Conservation (phyloP, 53 echinoderm and acorn worm species). For the Apostichopus leukothele region DNA sequence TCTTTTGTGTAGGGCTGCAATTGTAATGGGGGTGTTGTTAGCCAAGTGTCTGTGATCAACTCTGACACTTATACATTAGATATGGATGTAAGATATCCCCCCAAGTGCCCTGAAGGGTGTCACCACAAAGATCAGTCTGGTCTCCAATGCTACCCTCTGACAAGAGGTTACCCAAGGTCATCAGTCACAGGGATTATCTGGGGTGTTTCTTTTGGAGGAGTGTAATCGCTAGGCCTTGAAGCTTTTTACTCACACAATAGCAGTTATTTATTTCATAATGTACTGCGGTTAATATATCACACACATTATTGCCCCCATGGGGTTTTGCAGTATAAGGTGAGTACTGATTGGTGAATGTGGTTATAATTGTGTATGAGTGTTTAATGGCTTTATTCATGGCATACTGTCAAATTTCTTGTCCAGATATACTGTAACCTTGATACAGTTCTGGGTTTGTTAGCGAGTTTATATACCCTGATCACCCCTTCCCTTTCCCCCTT, state of each 20-base stretch:
- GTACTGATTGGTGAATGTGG: neutral
- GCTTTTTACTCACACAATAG: neutral
- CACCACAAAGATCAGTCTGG: neutral
- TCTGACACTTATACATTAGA: neutral
- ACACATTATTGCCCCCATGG: neutral
- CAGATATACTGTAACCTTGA: too few species aligned
- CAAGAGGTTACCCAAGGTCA: neutral
- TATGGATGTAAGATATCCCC: neutral
- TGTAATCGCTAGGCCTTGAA: neutral
- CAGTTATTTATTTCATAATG: neutral
- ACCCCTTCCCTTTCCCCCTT: too few species aligned
- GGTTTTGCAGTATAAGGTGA: neutral
- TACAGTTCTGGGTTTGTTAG: too few species aligned
- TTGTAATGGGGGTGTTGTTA: too few species aligned
- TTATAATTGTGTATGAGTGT: neutral
- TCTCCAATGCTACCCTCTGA: neutral
- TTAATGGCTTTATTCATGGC: too few species aligned
- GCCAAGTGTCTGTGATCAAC: neutral
- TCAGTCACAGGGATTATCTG: neutral
- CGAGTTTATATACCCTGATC: too few species aligned
- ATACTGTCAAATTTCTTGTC: too few species aligned
- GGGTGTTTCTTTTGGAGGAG: neutral
- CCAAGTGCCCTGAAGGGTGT: neutral
- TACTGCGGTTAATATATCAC: neutral
- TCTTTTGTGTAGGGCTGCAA: too few species aligned